Base-by-base conservation (phyloP, 2,888 invertebrate species). In the Enchytraeus crypticus region DNA sequence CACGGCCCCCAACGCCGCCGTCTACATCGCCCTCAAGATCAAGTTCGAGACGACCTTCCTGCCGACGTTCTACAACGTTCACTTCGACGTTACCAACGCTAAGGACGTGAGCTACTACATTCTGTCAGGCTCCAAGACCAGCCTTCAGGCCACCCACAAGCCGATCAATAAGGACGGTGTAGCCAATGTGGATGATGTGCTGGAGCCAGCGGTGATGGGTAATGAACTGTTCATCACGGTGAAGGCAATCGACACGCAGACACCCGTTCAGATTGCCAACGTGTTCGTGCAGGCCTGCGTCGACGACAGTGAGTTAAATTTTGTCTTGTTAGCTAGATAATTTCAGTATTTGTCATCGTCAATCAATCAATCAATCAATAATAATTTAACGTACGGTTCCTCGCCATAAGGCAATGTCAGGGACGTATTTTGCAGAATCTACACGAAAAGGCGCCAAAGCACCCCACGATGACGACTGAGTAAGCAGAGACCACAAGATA, bases 261-360 rank as follows among this genome's bases (percentile, higher is more conserved):
- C 23, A 23, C 23, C 55, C 11, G 38, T 55, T 11, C 33, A n/a
- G 1, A 38, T 55, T 26, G 32, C 55, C 14, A 21, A 34, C 11
- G 21, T 55, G 14, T 55, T 4, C 55, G 26, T 38, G 1, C 34
- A 55, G 38, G 55, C 38, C n/a, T 55, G 55, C 38, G n/a, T 38
- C n/a, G 38, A 18, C 32, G 14, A 11, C 23, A 38, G 55, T 38
- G n/a, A 54, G 21, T 38, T 38, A 3, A 49, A 27, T 47, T 47
- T 47, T 23, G 14, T n/a, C 11, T 47, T 47, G 8, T 23, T 47
- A 11, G 47, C 23, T 11, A 26, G 47, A 47, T 2, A 5, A 1
- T 47, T 47, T 46, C 46, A 46, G 18, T 23, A 26, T 47, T n/a
- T 18, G 47, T n/a, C n/a, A n/a, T n/a, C n/a, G n/a, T n/a, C n/a